Conservation (phyloP, 2,797 vertebrate species). For the Epinephelus coioides region DNA sequence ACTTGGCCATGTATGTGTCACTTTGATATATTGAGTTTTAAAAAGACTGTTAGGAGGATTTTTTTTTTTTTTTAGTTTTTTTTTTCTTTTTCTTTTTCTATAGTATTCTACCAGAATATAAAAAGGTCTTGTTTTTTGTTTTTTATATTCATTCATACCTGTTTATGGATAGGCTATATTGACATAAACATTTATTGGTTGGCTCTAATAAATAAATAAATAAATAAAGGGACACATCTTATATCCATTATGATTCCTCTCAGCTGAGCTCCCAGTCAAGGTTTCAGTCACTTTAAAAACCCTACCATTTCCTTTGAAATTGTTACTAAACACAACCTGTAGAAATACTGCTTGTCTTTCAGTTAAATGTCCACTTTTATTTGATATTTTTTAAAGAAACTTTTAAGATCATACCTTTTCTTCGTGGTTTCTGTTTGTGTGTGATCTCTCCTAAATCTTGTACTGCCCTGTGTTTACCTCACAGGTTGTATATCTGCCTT, state of each 20-base stretch:
- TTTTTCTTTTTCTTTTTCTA: not conserved
- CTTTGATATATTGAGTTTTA: not conserved
- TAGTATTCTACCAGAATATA: not conserved
- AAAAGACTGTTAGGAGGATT: not conserved
- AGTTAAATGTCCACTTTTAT: slow-evolving; percentile 1
- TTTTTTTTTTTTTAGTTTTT: not conserved
- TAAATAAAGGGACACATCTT: not conserved
- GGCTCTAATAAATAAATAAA: not conserved
- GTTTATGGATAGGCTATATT: not conserved
- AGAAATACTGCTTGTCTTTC: not conserved
- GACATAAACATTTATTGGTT: not conserved
- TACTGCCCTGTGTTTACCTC: not conserved
- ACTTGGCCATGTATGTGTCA: not conserved
- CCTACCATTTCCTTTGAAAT: not conserved
- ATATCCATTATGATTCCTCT: not conserved
- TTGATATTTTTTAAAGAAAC: not conserved
- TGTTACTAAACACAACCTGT: too few species aligned
- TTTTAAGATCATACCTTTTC: not conserved
- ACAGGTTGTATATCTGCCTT: not conserved
- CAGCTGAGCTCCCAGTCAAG: not conserved
- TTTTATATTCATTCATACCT: not conserved
- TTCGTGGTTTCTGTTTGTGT: not conserved
- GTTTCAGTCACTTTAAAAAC: not conserved
- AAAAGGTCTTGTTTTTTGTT: too few species aligned
- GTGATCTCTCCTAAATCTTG: not conserved